These are phyloP conservation scores for Morone chrysops DNA, from an alignment of 2,113 vertebrate genomes.

Conservation along the genomic window DNA sequence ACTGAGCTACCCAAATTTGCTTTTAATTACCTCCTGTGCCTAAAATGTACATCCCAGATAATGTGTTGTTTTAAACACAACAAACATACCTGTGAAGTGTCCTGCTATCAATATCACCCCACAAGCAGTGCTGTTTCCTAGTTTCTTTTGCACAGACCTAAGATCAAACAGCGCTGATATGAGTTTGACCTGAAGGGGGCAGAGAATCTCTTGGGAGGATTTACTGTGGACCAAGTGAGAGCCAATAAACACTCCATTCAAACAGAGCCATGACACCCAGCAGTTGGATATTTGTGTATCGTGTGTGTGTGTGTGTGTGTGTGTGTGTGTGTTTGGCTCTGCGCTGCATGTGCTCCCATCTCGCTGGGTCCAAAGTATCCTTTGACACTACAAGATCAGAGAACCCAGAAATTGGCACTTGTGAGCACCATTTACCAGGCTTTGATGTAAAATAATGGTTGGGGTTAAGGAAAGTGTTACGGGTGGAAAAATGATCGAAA, in stretches of 20 bases:
- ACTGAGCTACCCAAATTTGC: background rate
- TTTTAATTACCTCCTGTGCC: slow-evolving; percentile 35
- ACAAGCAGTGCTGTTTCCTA: slow-evolving; percentile 9
- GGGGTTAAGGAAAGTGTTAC: slow-evolving; percentile 59
- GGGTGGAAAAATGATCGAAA: slow-evolving; percentile 57
- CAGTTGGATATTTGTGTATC: slow-evolving; percentile 31
- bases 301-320: slow-evolving; percentile 20
- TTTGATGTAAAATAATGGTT: slow-evolving; percentile 49
- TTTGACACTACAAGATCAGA: slow-evolving; percentile 65
- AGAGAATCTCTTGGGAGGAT: slow-evolving; percentile 56
- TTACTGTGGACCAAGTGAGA: slow-evolving; percentile 51
- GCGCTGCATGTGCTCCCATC: background rate
- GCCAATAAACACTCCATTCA: slow-evolving; percentile 69
- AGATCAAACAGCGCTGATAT: slow-evolving; percentile 64
- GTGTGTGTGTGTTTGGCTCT: background rate
- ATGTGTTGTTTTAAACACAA: slow-evolving; percentile 1
- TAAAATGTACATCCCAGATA: slow-evolving; percentile 1
- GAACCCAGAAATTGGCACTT: slow-evolving; percentile 58
- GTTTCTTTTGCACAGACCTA: slow-evolving; percentile 32
- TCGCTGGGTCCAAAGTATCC: slow-evolving; percentile 42
- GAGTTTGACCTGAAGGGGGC: slow-evolving; percentile 68
- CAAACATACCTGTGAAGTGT: background rate
- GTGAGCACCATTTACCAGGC: slow-evolving; percentile 50
- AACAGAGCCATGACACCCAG: slow-evolving; percentile 37
- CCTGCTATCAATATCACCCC: slow-evolving; percentile 6